phyloP scores from a whole-genome alignment of 2,888 invertebrate genomes.

The Chorisops tibialis region DNA sequence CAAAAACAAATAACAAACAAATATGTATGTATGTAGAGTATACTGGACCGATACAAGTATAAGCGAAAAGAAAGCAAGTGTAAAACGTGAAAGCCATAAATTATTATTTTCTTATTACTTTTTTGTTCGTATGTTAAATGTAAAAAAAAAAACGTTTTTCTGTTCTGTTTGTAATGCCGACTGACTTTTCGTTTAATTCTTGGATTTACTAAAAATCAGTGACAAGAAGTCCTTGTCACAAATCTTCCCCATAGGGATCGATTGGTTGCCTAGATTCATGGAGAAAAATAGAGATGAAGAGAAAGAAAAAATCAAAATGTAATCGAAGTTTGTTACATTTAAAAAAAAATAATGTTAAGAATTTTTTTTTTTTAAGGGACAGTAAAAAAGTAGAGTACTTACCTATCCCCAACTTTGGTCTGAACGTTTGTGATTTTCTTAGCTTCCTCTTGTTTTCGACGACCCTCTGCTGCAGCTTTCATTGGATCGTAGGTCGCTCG shows the following conservation, averaged over 20 bases:
- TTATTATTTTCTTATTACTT: too few relatives aligned
- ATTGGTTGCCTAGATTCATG: constrained; percentile 45
- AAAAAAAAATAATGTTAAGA: not conserved
- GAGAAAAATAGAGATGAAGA: constrained; percentile 39
- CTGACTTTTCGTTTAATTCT: too few relatives aligned
- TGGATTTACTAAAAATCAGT: constrained; percentile 42
- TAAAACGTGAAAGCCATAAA: too few relatives aligned
- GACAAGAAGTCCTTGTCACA: constrained; percentile 51
- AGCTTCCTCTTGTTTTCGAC: constrained; percentile 60
- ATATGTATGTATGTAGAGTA: too few relatives aligned
- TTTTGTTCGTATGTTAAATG: too few relatives aligned
- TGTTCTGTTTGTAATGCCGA: too few relatives aligned
- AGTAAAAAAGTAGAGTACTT: constrained; percentile 12
- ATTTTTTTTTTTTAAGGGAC: not conserved
- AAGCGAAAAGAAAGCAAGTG: too few relatives aligned
- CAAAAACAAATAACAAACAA: too few relatives aligned
- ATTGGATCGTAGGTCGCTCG: constrained; percentile 93
- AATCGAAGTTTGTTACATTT: constrained; percentile 28
- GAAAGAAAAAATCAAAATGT: constrained; percentile 34
- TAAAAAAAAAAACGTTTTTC: too few relatives aligned
- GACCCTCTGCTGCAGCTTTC: constrained; percentile 86
- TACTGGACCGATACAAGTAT: too few relatives aligned
- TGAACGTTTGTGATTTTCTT: constrained; percentile 47
- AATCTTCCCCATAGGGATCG: constrained; percentile 49
- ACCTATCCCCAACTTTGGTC: constrained; percentile 34